These are phyloP conservation scores for Ammospiza caudacuta DNA, from an alignment of 2,113 vertebrate species.

Conservation along the genomic window DNA sequence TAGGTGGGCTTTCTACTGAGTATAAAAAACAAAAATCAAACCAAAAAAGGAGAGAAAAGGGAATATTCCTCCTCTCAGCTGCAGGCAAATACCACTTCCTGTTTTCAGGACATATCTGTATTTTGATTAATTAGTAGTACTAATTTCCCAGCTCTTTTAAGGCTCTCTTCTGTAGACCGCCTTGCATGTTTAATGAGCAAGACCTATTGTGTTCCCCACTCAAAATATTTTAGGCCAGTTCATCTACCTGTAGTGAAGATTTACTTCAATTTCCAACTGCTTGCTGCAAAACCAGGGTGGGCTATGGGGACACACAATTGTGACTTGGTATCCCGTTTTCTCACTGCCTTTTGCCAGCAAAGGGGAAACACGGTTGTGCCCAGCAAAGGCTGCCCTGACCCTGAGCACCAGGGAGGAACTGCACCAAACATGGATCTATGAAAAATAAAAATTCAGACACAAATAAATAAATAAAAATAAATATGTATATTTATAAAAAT, in stretches of 20 bases:
- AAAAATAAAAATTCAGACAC: not conserved
- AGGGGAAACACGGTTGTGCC: not conserved
- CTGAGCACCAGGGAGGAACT: not conserved
- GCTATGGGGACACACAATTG: rapidly evolving
- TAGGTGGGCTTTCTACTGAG: not conserved
- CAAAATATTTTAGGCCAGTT: not conserved
- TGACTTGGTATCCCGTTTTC: not conserved
- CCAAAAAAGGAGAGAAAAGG: not conserved
- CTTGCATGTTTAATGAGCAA: not conserved
- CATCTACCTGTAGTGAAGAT: not conserved
- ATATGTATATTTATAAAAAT: not conserved
- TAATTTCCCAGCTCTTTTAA: not conserved
- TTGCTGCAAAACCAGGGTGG: not conserved
- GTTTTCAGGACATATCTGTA: not conserved
- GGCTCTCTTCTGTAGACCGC: not conserved
- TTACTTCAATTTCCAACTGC: not conserved
- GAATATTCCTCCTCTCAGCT: not conserved
- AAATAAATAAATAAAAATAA: not conserved
- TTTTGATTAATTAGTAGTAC: not conserved
- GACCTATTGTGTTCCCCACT: not conserved
- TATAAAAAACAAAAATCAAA: not conserved
- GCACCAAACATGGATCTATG: not conserved
- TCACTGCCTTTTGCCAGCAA: not conserved
- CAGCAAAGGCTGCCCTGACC: not conserved
- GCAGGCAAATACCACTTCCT: not conserved